Conservation (phyloP, 2,888 invertebrate species). For the Lasioglossum lativentre region DNA sequence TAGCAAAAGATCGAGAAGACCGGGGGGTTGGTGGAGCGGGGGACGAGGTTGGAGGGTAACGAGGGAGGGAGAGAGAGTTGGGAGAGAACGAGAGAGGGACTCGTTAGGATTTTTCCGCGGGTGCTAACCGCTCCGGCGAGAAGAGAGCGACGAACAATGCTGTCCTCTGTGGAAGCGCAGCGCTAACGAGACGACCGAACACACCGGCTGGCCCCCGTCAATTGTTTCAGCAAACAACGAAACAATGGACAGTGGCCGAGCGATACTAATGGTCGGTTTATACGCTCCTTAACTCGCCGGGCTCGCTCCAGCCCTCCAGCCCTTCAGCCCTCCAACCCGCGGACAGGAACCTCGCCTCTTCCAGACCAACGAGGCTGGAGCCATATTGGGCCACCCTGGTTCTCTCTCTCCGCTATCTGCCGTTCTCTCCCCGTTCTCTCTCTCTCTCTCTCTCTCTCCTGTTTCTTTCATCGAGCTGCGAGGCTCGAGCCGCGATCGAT, state of each 20-base stretch:
- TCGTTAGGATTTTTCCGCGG: conserved; percentile 84
- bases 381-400: conserved; percentile 66
- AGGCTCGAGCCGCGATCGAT: conserved; percentile 6
- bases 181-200: conserved; percentile 83
- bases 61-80: neutral
- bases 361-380: conserved; percentile 47
- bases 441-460: conserved; percentile 35
- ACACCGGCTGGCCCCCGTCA: conserved; percentile 81
- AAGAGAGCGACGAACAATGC: conserved; percentile 76
- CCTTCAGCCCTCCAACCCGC: neutral
- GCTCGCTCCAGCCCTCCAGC: conserved; percentile 48
- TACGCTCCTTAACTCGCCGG: conserved; percentile 77
- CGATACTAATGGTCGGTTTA: conserved; percentile 82
- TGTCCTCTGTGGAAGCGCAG: conserved; percentile 75
- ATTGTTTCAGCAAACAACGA: conserved; percentile 82
- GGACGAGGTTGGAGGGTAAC: conserved; percentile 4
- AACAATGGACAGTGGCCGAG: conserved; percentile 80
- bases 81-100: conserved; percentile 54
- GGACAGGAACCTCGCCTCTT: conserved; percentile 42
- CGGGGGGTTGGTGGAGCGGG: neutral
- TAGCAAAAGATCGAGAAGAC: conserved; percentile 28
- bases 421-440: neutral
- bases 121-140: conserved; percentile 80
- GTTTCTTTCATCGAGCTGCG: conserved; percentile 18
- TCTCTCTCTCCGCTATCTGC: conserved; percentile 43